Conservation (phyloP, 2,888 invertebrate species). For the Trichopoda pennipes region DNA sequence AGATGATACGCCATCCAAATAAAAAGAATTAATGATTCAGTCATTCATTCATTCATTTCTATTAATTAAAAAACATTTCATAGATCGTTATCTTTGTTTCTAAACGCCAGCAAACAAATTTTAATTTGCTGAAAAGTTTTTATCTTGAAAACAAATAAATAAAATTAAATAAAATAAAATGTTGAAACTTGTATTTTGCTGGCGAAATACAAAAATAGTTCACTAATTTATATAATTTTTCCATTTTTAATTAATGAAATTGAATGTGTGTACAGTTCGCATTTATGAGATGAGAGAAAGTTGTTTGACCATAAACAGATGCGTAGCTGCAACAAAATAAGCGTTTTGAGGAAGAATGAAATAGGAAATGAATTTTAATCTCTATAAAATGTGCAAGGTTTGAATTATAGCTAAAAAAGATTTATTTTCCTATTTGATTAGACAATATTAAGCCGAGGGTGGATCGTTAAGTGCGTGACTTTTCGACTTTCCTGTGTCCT, state of each 20-base stretch:
- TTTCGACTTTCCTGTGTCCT: too few relatives aligned
- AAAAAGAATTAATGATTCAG: too few relatives aligned
- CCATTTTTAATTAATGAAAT: slow-evolving; percentile 29
- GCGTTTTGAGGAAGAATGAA: not conserved
- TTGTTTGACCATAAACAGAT: slow-evolving; percentile 26
- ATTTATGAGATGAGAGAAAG: slow-evolving; percentile 42
- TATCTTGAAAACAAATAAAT: not conserved
- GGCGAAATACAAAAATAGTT: slow-evolving; percentile 6
- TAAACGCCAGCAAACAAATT: too few relatives aligned
- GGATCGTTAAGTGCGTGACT: too few relatives aligned
- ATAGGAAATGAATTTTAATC: not conserved
- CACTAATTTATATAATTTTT: slow-evolving; percentile 22
- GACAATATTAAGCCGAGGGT: too few relatives aligned
- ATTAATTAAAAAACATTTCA: not conserved
- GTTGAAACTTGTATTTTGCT: slow-evolving; percentile 13
- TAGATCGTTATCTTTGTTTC: too few relatives aligned
- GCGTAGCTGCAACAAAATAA: slow-evolving; percentile 17
- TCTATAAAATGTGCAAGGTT: not conserved
- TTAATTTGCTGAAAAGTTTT: not conserved
- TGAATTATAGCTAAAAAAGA: not conserved
- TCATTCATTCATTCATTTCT: too few relatives aligned
- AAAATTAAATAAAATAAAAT: not conserved
- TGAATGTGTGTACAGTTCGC: not conserved
- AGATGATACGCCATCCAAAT: too few relatives aligned
- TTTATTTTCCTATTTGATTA: too few relatives aligned